Evolutionary conservation across 2,888 invertebrate genomes (phyloP), one percentile per base, ranked within the genome.

Genomic region (Chaetogeoica ovagalla): DNA sequence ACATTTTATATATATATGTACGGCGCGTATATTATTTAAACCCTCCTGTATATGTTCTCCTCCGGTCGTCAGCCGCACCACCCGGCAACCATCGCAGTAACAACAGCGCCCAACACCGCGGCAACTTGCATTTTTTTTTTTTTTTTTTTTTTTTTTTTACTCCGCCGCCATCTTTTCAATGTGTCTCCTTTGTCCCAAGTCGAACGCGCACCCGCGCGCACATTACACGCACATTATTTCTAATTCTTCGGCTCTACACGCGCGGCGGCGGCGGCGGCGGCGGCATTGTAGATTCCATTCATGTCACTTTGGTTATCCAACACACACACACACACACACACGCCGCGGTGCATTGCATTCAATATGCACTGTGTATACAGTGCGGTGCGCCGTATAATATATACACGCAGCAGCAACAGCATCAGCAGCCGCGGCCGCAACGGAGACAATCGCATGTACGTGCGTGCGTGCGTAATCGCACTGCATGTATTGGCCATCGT

Each of bases 281-380:
- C 74, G 65, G 74, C 69, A 70, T 77, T 70, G 69, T 70, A 62
- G 77, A 77, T 77, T 77, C 77, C 77, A 77, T 77, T 77, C 77
- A 77, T 77, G 77, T 77, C 77, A 77, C 77, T 62, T 77, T 55
- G 77, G 68, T 69, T 52, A 62, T 77, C 62, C 77, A 30, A 30
- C 30, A 30, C 30, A 30, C 30, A 30, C 30, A 30, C 30, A 30
- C 30, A 30, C 30, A 30, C 30, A 30, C 30, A 30, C 30, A 30
- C 30, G 4, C 30, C 30, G 30, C 30, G 30, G 30, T 30, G 30
- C 30, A 30, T 30, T 30, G 30, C 30, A 30, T 1, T 30, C 30
- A 30, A 30, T 30, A 30, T 30, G 30, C 4, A 30, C 30, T 30
- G 30, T 30, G 30, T 30, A 30, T 30, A 30, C 30, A 30, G 30